A percentile compares a stretch with the other conserved stretches of the same genome.
Conservation (phyloP, 2,797 vertebrate genomes). For the Epinephelus malabaricus region DNA sequence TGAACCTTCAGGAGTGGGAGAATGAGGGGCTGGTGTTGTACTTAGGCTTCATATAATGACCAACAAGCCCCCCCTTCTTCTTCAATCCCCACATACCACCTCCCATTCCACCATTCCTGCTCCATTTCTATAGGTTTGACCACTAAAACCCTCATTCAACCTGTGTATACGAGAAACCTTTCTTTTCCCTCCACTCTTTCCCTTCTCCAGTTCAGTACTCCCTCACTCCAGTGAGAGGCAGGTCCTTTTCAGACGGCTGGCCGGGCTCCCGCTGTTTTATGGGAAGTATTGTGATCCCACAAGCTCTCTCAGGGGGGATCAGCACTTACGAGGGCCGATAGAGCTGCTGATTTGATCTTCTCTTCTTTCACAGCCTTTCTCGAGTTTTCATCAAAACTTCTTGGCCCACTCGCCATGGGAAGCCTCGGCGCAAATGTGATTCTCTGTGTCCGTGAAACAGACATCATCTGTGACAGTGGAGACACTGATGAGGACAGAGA, state of each 20-base stretch:
- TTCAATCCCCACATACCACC: constrained; percentile 69
- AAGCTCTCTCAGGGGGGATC: constrained; percentile 75
- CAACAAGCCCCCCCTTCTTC: constrained; percentile 62
- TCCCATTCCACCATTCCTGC: constrained; percentile 67
- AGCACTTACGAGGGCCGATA: constrained; percentile 73
- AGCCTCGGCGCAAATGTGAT: constrained; percentile 63
- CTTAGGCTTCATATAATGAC: constrained; percentile 79
- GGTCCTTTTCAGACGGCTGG: constrained; percentile 74
- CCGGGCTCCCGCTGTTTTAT: constrained; percentile 81
- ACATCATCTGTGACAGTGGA: constrained; percentile 70
- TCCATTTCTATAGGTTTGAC: constrained; percentile 78
- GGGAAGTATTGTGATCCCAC: constrained; percentile 82
- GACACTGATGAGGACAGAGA: constrained; percentile 65
- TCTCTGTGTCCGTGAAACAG: constrained; percentile 66
- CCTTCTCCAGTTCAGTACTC: constrained; percentile 68
- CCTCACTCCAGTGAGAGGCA: constrained; percentile 69
- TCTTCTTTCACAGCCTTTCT: constrained; percentile 77
- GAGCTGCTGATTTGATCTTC: constrained; percentile 82
- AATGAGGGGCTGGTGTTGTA: constrained; percentile 75
- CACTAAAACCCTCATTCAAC: constrained; percentile 80
- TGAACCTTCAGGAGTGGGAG: constrained; percentile 72
- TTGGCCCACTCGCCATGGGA: constrained; percentile 57
- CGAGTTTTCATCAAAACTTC: constrained; percentile 80
- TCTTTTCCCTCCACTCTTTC: constrained; percentile 57
- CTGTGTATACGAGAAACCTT: constrained; percentile 72